Evolutionary conservation across 1,140 invertebrate genomes (phyloP).

Genomic region (Nasonia vitripennis): DNA sequence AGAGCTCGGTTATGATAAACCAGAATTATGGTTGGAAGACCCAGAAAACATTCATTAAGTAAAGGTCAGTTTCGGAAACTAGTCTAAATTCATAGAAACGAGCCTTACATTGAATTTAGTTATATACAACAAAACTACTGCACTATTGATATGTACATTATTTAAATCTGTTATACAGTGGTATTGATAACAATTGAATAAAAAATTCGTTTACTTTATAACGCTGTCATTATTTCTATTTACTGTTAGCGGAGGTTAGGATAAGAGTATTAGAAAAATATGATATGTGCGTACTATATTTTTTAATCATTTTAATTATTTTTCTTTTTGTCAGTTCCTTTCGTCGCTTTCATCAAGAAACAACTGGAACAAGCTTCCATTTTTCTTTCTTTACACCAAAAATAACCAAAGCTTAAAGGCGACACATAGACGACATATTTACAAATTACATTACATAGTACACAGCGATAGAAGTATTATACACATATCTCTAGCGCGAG

Average conservation of each 20-base stretch:
- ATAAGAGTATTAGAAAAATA: conserved; percentile 55
- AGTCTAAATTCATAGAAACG: conserved; percentile 50
- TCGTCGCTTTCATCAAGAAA: conserved; percentile 60
- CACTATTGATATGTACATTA: conserved; percentile 48
- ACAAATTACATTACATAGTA: conserved; percentile 71
- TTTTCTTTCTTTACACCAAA: conserved; percentile 66
- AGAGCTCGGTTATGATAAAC: conserved; percentile 97
- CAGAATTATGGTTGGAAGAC: conserved; percentile 89
- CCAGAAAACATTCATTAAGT: conserved; percentile 81
- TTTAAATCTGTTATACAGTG: conserved; percentile 33
- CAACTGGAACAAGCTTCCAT: conserved; percentile 57
- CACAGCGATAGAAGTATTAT: conserved; percentile 64
- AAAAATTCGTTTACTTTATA: conserved; percentile 33
- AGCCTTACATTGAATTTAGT: conserved; percentile 41
- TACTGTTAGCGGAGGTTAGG: conserved; percentile 11
- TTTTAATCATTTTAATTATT: conserved; percentile 60
- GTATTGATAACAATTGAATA: conserved; percentile 38
- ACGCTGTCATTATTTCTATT: conserved; percentile 39
- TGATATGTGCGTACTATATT: conserved; percentile 64
- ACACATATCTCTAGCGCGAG: conserved; percentile 52
- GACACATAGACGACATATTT: conserved; percentile 70
- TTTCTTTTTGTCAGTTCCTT: conserved; percentile 56
- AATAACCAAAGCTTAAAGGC: conserved; percentile 70
- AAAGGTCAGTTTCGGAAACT: conserved; percentile 50
- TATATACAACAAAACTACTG: neutral